Evolutionary conservation across 2,797 vertebrate species (phyloP).

Genomic region (Tapera naevia): DNA sequence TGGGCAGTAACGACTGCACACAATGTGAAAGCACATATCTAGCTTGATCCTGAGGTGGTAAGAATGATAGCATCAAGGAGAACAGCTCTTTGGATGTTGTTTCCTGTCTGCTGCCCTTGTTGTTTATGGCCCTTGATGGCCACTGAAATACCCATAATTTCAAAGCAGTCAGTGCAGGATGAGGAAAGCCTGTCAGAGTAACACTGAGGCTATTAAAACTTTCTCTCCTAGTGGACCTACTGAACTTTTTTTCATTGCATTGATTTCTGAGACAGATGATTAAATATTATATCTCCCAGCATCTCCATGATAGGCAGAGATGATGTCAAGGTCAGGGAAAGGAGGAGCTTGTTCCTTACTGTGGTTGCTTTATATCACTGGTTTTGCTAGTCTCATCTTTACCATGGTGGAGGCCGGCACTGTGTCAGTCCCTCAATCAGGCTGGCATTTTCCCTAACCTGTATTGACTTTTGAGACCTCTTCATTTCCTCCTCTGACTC

Average conservation of each 20-base stretch:
- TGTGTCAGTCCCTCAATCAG: background rate
- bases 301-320: rapidly evolving
- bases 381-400: background rate
- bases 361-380: background rate
- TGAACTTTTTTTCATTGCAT: background rate
- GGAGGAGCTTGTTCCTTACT: background rate
- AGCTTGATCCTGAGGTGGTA: rapidly evolving
- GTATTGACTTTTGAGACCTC: slow-evolving; percentile 15
- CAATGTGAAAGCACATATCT: background rate
- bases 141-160: background rate
- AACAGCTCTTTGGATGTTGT: background rate
- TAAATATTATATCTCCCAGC: background rate
- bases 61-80: background rate
- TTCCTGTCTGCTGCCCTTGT: background rate
- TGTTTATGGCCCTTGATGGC: background rate
- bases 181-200: background rate
- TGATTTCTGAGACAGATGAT: background rate
- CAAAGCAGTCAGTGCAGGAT: background rate
- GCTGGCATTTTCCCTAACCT: slow-evolving; percentile 16
- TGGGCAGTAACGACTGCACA: background rate
- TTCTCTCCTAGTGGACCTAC: background rate
- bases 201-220: background rate
- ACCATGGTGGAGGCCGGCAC: background rate
- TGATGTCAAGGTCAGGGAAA: background rate
- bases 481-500: slow-evolving; percentile 42